phyloP scores from a whole-genome alignment of 1,140 invertebrate species.

The Mya arenaria region DNA sequence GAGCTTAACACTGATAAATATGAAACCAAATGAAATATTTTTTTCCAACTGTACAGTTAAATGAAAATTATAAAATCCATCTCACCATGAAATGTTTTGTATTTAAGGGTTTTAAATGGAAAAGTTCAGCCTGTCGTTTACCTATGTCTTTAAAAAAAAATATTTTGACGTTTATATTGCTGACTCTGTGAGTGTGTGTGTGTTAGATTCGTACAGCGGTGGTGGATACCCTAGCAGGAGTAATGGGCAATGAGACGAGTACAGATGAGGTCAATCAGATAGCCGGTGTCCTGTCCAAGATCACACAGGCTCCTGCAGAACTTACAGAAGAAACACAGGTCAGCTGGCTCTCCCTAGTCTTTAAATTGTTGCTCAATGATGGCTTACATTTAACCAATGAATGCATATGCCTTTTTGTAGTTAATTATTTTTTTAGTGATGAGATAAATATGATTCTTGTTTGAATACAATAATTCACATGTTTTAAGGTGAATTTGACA shows the following conservation, averaged over 20 bases:
- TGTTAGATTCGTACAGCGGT: constrained; percentile 22
- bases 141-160: no score
- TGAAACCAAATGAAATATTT: no score
- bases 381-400: background rate
- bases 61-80: no score
- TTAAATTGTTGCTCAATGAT: background rate
- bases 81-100: no score
- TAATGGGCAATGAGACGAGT: background rate
- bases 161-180: no score
- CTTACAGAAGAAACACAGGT: constrained; percentile 15
- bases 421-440: background rate
- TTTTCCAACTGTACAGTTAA: no score
- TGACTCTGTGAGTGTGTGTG: no score
- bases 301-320: background rate
- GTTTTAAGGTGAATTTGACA: background rate
- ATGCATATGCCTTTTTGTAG: background rate
- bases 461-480: background rate
- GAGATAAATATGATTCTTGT: background rate
- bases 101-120: no score
- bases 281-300: background rate
- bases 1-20: no score
- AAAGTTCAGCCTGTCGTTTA: no score
- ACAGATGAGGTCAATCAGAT: background rate
- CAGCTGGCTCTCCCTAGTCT: background rate
- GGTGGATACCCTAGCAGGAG: background rate